Base-by-base conservation (phyloP, 2,113 vertebrate genomes). In the Lepus europaeus region DNA sequence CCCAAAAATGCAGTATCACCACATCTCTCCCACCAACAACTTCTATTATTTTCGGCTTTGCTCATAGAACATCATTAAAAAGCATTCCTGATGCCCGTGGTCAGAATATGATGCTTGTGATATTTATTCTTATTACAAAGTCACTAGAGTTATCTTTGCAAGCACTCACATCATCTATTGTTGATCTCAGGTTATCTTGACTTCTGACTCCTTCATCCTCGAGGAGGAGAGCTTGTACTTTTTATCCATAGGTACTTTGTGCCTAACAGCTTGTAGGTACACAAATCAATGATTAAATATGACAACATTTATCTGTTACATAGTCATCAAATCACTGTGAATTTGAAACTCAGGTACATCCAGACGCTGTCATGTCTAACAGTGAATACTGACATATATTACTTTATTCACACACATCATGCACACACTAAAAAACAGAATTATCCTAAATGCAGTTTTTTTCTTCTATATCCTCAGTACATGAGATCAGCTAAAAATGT, bases 311-410 rank as follows among this genome's bases (percentile, higher is more conserved):
- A 53, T 91, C 59, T 89, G 29, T 70, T 87, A 59, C 66, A 74
- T 84, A 66, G 45, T 85, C 61, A 87, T 89, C 68, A 93, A 51
- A 90, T 68, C 19, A 90, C 33, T 83, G 23, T 68, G 16, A 64
- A 68, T 89, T 80, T 96, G 93, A 89, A 92, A 94, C 49, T 89
- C n/a, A 31, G n/a, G 23, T 66, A 85, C 63, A 77, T 88, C 17
- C 25, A 79, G 20, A 66, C 45, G 6, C 20, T 96, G 16, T 83
- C 90, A 39, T 78, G 9, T 93, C 49, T 92, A 93, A 51, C 4
- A 92, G 25, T 92, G 31, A 90, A 85, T 31, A 49, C 7, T 90
- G 39, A 12, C 9, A 33, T 27, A 5, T 70, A 36, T 72, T 85
- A n/a, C 82, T 82, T 69, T 91, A 82, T 45, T 69, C 82, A 70